Evolutionary conservation across 1,140 invertebrate species (phyloP).

Genomic region (Drosophila sturtevanti): DNA sequence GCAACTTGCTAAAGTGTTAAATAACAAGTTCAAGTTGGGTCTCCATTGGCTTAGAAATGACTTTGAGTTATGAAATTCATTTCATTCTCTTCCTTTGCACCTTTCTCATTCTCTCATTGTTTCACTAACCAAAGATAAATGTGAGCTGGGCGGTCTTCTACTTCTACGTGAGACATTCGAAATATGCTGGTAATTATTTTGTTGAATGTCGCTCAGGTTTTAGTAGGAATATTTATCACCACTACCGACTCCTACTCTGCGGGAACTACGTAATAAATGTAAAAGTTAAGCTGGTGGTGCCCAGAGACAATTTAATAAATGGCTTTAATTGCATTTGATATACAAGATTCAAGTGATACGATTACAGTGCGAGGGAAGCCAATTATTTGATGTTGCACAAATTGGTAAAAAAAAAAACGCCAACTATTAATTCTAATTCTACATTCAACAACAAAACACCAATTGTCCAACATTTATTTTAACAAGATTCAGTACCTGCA

Average conservation of each 20-base stretch:
- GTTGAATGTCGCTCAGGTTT: constrained; percentile 74
- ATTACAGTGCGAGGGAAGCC: background rate
- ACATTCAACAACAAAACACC: too few species aligned
- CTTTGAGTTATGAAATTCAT: constrained; percentile 66
- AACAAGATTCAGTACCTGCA: too few species aligned
- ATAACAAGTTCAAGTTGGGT: constrained; percentile 57
- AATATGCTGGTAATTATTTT: constrained; percentile 80
- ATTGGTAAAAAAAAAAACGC: background rate
- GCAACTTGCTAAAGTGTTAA: constrained; percentile 41
- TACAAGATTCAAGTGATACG: constrained; percentile 4
- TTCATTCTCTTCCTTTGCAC: background rate
- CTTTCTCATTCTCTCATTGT: constrained; percentile 13
- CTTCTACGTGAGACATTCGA: constrained; percentile 59
- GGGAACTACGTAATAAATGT: constrained; percentile 58
- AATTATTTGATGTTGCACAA: background rate
- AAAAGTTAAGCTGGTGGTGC: constrained; percentile 26
- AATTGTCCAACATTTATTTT: too few species aligned
- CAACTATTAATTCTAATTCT: background rate
- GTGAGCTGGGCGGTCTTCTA: constrained; percentile 17
- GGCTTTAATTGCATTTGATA: constrained; percentile 36
- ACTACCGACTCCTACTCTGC: constrained; percentile 25
- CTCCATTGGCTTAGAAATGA: constrained; percentile 54
- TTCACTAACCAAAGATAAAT: constrained; percentile 53
- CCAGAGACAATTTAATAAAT: constrained; percentile 47
- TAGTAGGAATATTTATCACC: constrained; percentile 64